phyloP scores from a whole-genome alignment of 2,113 vertebrate genomes.

The Microtus ochrogaster region DNA sequence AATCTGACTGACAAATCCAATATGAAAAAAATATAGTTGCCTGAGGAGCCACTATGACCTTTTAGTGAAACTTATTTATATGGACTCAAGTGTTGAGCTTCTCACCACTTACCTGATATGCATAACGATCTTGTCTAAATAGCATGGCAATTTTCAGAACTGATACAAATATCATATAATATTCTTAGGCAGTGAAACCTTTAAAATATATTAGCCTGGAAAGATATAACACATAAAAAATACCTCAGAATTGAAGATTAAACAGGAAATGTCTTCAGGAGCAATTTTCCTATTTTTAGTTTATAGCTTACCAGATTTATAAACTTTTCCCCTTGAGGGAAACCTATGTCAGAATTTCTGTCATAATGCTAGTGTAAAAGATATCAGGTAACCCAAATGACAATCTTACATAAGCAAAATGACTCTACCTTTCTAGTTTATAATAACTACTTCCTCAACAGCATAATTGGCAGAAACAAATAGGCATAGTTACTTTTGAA shows the following conservation, averaged over 20 bases:
- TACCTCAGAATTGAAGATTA: slow-evolving; percentile 36
- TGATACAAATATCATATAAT: slow-evolving; percentile 62
- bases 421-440: neutral
- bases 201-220: slow-evolving; percentile 62
- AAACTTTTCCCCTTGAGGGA: neutral
- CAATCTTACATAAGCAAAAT: neutral
- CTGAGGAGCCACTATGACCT: neutral
- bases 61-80: slow-evolving; percentile 13
- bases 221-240: slow-evolving; percentile 14
- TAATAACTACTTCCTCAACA: neutral
- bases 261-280: slow-evolving; percentile 61
- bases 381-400: neutral
- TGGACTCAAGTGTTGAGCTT: neutral
- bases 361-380: slow-evolving; percentile 11
- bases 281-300: slow-evolving; percentile 40
- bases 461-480: neutral
- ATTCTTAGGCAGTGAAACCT: slow-evolving; percentile 41
- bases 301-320: neutral
- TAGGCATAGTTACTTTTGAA: neutral
- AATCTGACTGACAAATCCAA: neutral
- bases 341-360: neutral
- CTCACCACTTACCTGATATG: neutral
- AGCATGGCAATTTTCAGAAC: slow-evolving; percentile 15
- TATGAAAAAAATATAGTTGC: slow-evolving; percentile 39
- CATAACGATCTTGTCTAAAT: slow-evolving; percentile 31